phyloP scores from a whole-genome alignment of 2,113 vertebrate species.

The Zapus hudsonius region DNA sequence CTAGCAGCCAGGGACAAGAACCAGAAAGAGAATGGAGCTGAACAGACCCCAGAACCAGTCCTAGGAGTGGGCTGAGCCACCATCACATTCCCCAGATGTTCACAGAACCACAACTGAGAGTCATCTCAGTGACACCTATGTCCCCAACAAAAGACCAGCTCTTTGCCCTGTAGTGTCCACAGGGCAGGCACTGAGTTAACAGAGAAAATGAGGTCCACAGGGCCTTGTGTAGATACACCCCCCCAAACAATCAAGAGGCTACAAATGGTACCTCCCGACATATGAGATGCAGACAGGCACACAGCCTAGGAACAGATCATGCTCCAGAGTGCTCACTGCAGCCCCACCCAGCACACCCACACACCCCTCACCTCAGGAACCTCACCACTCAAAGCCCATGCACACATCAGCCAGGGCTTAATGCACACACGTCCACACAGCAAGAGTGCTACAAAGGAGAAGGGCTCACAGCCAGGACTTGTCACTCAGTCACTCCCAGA shows the following conservation, averaged over 20 bases:
- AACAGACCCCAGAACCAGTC: neutral
- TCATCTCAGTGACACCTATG: neutral
- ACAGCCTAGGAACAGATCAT: accelerated
- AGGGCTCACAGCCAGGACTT: accelerated
- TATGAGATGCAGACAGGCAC: neutral
- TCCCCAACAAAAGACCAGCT: neutral
- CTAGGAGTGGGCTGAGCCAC: neutral
- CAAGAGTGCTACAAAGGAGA: accelerated
- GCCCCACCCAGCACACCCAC: neutral
- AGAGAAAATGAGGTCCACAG: neutral
- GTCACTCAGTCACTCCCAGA: neutral
- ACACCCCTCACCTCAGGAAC: neutral
- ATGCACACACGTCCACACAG: neutral
- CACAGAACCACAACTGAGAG: too few relatives aligned
- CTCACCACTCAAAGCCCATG: accelerated
- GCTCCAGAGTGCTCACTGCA: neutral
- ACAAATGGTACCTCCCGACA: accelerated
- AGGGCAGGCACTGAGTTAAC: neutral
- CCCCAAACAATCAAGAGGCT: neutral
- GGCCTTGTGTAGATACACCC: accelerated
- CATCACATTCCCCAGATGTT: neutral
- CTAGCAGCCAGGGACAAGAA: neutral
- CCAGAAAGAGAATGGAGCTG: neutral
- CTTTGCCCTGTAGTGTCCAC: neutral
- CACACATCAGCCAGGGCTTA: neutral